Evolutionary conservation across 2,113 vertebrate species (phyloP).

Genomic region (Poeciliopsis occidentalis): DNA sequence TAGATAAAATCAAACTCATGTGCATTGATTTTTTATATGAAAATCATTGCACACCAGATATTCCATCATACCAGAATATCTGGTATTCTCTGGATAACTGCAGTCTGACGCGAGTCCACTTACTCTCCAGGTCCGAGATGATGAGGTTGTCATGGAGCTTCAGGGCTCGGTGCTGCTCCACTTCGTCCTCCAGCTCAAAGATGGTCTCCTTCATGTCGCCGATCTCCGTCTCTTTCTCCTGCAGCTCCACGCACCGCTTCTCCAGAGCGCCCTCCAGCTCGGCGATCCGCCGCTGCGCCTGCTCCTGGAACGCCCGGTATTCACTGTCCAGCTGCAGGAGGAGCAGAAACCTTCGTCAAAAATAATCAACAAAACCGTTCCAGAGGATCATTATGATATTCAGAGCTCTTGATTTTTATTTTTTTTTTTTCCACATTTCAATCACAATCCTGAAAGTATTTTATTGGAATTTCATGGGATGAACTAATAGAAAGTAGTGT

Average conservation of each 20-base stretch:
- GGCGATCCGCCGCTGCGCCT: slow-evolving; percentile 88
- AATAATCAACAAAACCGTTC: too few relatives aligned
- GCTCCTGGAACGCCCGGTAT: slow-evolving; percentile 88
- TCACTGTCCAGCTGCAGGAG: slow-evolving; percentile 87
- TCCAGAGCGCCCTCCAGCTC: slow-evolving; percentile 87
- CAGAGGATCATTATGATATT: too few relatives aligned
- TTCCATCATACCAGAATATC: too few relatives aligned
- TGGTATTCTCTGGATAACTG: background rate
- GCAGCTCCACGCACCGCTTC: slow-evolving; percentile 86
- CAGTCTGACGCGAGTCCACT: slow-evolving; percentile 56
- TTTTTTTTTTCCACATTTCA: background rate
- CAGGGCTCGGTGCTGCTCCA: slow-evolving; percentile 93
- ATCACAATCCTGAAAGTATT: background rate
- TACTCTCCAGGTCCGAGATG: slow-evolving; percentile 93
- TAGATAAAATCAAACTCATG: background rate
- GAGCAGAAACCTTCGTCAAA: slow-evolving; percentile 7
- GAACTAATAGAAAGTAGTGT: background rate
- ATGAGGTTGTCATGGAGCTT: slow-evolving; percentile 97
- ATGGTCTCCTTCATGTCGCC: slow-evolving; percentile 97
- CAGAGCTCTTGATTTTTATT: background rate
- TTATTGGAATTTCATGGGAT: background rate
- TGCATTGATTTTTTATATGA: background rate
- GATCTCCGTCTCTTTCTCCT: slow-evolving; percentile 91
- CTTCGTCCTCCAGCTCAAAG: slow-evolving; percentile 95
- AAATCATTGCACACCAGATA: too few relatives aligned